phyloP scores from a whole-genome alignment of 2,888 invertebrate species.

The Tipula confusa region DNA sequence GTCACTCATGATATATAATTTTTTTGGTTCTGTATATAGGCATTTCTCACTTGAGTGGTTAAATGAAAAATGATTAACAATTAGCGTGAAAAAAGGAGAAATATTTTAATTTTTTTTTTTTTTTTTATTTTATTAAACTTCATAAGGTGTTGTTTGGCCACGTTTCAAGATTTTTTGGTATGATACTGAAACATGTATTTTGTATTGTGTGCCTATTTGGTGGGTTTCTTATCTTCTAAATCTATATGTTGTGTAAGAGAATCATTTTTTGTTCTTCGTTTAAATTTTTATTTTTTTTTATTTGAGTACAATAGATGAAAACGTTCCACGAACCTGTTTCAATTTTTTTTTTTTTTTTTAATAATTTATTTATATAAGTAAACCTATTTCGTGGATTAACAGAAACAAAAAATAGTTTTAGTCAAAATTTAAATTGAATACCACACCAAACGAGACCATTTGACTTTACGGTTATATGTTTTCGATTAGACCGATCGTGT shows the following conservation, averaged over 20 bases:
- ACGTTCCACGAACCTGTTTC: slow-evolving; percentile 1
- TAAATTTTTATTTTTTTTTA: not conserved
- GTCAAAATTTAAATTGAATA: not conserved
- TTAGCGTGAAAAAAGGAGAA: not conserved
- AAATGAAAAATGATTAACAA: slow-evolving; percentile 20
- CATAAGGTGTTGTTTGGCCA: slow-evolving; percentile 25
- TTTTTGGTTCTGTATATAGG: not conserved
- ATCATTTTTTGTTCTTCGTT: not conserved
- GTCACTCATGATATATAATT: not conserved
- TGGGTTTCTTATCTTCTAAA: not conserved
- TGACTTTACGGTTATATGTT: not conserved
- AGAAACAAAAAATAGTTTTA: not conserved
- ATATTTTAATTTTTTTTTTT: not conserved
- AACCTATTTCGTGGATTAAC: not conserved
- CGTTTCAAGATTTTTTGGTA: not conserved
- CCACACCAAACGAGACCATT: slow-evolving; percentile 6
- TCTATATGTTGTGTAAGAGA: not conserved
- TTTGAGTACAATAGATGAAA: slow-evolving; percentile 7
- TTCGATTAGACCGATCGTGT: not conserved
- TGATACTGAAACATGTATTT: not conserved
- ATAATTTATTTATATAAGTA: slow-evolving; percentile 3
- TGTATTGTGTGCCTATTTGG: slow-evolving; percentile 20
- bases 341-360: not conserved
- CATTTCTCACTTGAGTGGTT: not conserved
- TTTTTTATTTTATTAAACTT: not conserved